Evolutionary conservation across 2,797 vertebrate species (phyloP), one percentile per base, ranked within the genome.

Genomic region (Miichthys miiuy): DNA sequence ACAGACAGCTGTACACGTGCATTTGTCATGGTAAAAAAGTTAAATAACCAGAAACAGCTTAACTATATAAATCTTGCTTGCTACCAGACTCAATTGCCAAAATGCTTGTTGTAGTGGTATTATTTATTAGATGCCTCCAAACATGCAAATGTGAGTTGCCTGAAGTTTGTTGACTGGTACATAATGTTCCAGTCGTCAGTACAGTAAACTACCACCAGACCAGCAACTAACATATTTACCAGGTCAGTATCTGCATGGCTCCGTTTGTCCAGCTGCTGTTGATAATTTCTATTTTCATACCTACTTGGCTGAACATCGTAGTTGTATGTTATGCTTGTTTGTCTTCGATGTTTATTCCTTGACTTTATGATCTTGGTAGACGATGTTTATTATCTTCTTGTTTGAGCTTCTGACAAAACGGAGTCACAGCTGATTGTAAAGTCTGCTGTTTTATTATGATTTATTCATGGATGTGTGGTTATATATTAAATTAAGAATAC

Each of bases 261-360:
- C 42, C 17, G 48, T 67, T 54, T 66, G 34, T 47, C 25, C n/a
- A 79, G 68, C 69, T 72, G 62, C 18, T 55, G n/a, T 63, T n/a
- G 1, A 44, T 52, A 8, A 11, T 16, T 17, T 47, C 7, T 54
- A 38, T 21, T 21, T 51, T 41, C 41, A 52, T 52, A 23, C 7
- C 2, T 34, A 20, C 23, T 13, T 23, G 10, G 18, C 66, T 11
- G 14, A 38, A 48, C 8, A 12, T 23, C 2, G 34, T 9, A 38
- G 34, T 38, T 38, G 34, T 48, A 41, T 46, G 21, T 62, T 17
- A n/a, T 42, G 42, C 30, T 27, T 57, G 64, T 50, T 62, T 52
- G 38, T 46, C 38, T 38, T 54, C 2, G 3, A 27, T 4, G 14
- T 54, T 30, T 27, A 52, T 46, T 55, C n/a, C 21, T 50, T 50